A percentile compares a stretch with the other conserved stretches of the same genome.
Evolutionary conservation across 2,888 invertebrate species (phyloP).

Genomic region (Marasmarcha lunaedactyla): DNA sequence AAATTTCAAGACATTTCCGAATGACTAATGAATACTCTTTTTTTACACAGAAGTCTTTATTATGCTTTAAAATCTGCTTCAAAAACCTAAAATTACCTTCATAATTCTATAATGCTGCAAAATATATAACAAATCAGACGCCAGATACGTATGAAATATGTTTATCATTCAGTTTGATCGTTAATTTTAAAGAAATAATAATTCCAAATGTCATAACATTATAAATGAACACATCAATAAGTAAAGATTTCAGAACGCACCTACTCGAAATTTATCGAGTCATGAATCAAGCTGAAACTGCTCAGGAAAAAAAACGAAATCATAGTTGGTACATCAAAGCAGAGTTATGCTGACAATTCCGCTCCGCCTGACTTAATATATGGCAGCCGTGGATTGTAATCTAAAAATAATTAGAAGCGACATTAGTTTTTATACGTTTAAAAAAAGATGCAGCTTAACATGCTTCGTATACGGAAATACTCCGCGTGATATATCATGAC

Average conservation of each 20-base stretch:
- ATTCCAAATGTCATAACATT: constrained; percentile 44
- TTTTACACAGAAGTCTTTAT: too few relatives aligned
- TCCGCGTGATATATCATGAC: constrained; percentile 50
- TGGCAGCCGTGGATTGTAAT: constrained; percentile 65
- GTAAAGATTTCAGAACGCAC: constrained; percentile 47
- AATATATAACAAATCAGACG: too few relatives aligned
- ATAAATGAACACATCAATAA: constrained; percentile 48
- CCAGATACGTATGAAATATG: too few relatives aligned
- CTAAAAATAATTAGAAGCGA: constrained; percentile 69
- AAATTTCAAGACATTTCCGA: too few relatives aligned
- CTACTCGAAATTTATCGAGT: constrained; percentile 54
- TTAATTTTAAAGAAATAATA: background rate
- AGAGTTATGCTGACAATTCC: constrained; percentile 68
- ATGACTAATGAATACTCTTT: too few relatives aligned
- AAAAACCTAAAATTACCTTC: too few relatives aligned
- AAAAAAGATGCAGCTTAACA: constrained; percentile 53
- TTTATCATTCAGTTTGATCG: too few relatives aligned
- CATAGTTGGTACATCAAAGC: constrained; percentile 61
- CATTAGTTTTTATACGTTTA: constrained; percentile 66
- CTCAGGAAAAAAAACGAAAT: constrained; percentile 64
- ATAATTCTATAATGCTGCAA: too few relatives aligned
- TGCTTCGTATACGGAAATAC: constrained; percentile 58
- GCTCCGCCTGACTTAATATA: constrained; percentile 61
- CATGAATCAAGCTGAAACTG: constrained; percentile 61
- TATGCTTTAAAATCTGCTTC: too few relatives aligned